A percentile compares a stretch with the other conserved stretches of the same genome.
Conservation (phyloP, 1,140 invertebrate species). For the Trichogramma pretiosum region DNA sequence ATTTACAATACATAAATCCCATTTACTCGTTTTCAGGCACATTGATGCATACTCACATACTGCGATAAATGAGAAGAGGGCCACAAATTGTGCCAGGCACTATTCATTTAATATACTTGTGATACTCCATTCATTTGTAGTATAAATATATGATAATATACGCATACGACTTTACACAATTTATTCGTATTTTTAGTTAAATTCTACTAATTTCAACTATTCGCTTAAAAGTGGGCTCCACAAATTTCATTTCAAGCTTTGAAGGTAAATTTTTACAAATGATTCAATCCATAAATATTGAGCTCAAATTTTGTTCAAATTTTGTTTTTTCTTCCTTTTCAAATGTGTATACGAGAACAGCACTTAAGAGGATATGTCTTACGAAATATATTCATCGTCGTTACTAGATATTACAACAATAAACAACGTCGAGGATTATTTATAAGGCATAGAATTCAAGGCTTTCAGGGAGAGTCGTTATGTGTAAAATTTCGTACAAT, state of each 20-base stretch:
- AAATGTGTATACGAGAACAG: slow-evolving; percentile 23
- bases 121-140: slow-evolving; percentile 42
- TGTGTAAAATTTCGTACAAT: slow-evolving; percentile 10
- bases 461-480: slow-evolving; percentile 27
- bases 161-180: too few species aligned
- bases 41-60: slow-evolving; percentile 5
- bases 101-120: slow-evolving; percentile 44
- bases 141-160: too few species aligned
- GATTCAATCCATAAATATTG: too few species aligned
- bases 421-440: slow-evolving; percentile 30
- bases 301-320: slow-evolving; percentile 6
- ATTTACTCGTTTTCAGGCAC: neutral
- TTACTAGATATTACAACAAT: too few species aligned
- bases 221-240: too few species aligned
- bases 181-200: too few species aligned
- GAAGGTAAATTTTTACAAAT: too few species aligned
- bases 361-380: slow-evolving; percentile 33
- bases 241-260: too few species aligned
- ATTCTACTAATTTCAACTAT: slow-evolving; percentile 23
- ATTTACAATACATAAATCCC: too few species aligned
- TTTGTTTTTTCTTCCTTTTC: slow-evolving; percentile 12
- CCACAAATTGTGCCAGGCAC: slow-evolving; percentile 47
- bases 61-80: slow-evolving; percentile 34
- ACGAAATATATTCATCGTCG: too few species aligned
- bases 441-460: slow-evolving; percentile 40